A percentile compares a stretch with the other conserved stretches of the same genome.
Evolutionary conservation across 2,888 invertebrate genomes (phyloP).

Genomic region (Andrena dorsata): DNA sequence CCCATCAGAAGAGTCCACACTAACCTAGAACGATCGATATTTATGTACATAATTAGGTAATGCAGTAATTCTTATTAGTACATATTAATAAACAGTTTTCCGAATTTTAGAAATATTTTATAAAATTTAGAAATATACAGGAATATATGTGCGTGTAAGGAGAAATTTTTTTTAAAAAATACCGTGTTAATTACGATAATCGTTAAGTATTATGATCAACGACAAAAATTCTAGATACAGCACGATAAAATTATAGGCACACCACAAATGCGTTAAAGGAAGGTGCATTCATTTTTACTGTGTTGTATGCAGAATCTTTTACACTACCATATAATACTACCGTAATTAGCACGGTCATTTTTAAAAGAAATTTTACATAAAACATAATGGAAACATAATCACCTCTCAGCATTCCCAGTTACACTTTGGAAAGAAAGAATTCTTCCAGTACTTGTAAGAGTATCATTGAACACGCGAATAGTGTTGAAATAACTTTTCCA

Average conservation of each 20-base stretch:
- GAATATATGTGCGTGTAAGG: conserved; percentile 5
- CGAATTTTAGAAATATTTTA: conserved; percentile 3
- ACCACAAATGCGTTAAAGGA: neutral
- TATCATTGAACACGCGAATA: too few relatives aligned
- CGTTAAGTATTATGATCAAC: conserved; percentile 4
- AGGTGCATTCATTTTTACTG: conserved; percentile 1
- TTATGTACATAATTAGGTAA: conserved; percentile 8
- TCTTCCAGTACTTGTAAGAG: too few relatives aligned
- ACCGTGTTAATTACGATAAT: conserved; percentile 7
- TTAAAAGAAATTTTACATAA: neutral
- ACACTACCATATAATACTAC: conserved; percentile 1
- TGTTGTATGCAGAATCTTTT: conserved; percentile 3
- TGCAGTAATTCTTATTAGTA: neutral
- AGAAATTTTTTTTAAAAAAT: neutral
- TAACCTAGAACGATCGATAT: neutral
- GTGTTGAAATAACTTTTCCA: too few relatives aligned
- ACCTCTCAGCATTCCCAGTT: too few relatives aligned
- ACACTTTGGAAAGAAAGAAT: too few relatives aligned
- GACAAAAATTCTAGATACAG: neutral
- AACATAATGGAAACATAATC: too few relatives aligned
- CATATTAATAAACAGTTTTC: conserved; percentile 1
- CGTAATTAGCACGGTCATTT: neutral
- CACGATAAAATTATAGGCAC: neutral
- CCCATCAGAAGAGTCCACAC: neutral
- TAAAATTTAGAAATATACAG: conserved; percentile 8